These are phyloP conservation scores for Leptestheria dahalacensis DNA, from an alignment of 1,140 invertebrate species.

Conservation along the genomic window DNA sequence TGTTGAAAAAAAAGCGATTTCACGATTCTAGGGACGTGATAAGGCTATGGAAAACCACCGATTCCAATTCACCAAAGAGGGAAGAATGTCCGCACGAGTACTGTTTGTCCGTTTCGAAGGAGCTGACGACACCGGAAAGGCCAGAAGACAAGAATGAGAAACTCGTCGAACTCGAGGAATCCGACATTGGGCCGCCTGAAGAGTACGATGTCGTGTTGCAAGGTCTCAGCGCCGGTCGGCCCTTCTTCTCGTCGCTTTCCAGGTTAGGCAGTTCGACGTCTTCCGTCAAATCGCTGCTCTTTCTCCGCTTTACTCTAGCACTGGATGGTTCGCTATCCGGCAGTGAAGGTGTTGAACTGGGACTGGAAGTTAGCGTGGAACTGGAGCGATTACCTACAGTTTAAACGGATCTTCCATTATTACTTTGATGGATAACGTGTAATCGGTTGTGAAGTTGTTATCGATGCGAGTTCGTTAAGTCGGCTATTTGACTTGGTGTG, in stretches of 20 bases:
- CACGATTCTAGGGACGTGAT: slow-evolving; percentile 50
- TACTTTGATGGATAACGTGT: too few species aligned
- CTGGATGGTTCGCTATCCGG: not conserved
- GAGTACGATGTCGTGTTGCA: not conserved
- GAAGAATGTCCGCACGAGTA: slow-evolving; percentile 48
- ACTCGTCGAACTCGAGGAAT: not conserved
- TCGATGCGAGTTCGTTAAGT: too few species aligned
- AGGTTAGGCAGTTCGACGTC: not conserved
- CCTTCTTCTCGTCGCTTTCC: not conserved
- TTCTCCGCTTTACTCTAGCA: not conserved
- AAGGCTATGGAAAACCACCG: slow-evolving; percentile 46
- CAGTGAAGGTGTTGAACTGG: not conserved
- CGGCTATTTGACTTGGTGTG: too few species aligned
- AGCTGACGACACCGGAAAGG: too few species aligned
- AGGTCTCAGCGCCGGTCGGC: not conserved
- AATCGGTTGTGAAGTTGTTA: too few species aligned
- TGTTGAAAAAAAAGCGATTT: not conserved
- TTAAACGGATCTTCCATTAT: too few species aligned
- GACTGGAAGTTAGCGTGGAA: too few species aligned
- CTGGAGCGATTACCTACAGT: too few species aligned
- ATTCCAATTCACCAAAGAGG: slow-evolving; percentile 49
- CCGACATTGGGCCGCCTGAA: not conserved
- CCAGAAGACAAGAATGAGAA: not conserved
- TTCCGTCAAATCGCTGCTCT: not conserved
- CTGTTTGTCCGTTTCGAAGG: too few species aligned